These are phyloP conservation scores for Dolichotis patagonum DNA, from an alignment of 2,113 vertebrate species.

Conservation along the genomic window DNA sequence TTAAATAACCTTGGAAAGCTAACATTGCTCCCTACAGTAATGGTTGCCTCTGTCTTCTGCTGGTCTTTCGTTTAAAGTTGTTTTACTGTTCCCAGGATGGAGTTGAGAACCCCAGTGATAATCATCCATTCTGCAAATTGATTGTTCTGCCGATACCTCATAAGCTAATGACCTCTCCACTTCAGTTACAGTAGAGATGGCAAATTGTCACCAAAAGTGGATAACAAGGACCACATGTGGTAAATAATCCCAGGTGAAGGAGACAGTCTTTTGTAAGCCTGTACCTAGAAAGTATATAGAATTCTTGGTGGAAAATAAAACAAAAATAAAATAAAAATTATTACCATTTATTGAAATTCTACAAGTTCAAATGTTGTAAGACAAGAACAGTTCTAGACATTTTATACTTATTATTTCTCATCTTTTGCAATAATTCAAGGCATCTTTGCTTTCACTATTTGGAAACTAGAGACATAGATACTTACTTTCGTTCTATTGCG, in stretches of 20 bases:
- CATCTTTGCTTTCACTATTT: background rate
- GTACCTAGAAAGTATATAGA: background rate
- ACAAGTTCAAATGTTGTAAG: background rate
- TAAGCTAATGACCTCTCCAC: background rate
- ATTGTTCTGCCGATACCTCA: background rate
- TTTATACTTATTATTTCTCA: conserved; percentile 15
- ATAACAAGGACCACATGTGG: background rate
- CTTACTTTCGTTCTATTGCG: background rate
- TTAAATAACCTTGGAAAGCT: background rate
- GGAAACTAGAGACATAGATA: background rate
- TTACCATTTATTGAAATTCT: background rate
- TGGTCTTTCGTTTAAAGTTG: background rate
- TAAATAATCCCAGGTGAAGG: background rate
- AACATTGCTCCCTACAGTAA: background rate
- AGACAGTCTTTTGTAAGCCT: background rate
- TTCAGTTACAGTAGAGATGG: background rate
- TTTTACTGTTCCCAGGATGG: background rate
- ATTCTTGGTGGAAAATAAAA: background rate
- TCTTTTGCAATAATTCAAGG: background rate
- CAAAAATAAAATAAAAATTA: background rate
- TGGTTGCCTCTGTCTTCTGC: background rate
- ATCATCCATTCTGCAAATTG: background rate
- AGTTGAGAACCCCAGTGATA: background rate
- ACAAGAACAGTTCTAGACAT: background rate
- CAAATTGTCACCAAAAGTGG: background rate